Conservation (phyloP, 2,797 vertebrate species). For the Acridotheres tristis region DNA sequence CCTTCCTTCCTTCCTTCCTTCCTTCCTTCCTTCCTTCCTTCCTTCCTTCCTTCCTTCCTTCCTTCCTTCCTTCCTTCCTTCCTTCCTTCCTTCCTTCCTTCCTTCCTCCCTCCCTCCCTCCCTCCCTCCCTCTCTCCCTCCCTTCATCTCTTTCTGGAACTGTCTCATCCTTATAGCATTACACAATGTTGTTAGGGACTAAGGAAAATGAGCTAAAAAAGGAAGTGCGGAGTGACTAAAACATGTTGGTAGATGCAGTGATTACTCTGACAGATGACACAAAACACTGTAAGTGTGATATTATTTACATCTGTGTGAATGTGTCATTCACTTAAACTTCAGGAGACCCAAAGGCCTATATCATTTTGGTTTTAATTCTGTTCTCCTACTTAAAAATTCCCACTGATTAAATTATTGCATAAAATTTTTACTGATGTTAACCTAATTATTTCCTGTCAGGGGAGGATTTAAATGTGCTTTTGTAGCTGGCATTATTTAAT, state of each 20-base stretch:
- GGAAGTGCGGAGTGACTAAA: background rate
- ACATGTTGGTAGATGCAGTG: background rate
- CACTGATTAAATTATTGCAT: constrained; percentile 72
- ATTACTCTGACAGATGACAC: constrained; percentile 40
- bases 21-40: background rate
- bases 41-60: background rate
- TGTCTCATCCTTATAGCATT: background rate
- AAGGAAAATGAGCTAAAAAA: background rate
- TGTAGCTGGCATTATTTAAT: constrained; percentile 75
- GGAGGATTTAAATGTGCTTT: constrained; percentile 70
- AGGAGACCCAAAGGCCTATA: constrained; percentile 8
- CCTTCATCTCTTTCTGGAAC: background rate
- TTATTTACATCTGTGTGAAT: constrained; percentile 38
- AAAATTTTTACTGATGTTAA: constrained; percentile 71
- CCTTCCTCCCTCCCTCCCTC: background rate
- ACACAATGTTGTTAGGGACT: background rate
- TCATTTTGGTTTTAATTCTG: constrained; percentile 56
- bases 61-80: background rate
- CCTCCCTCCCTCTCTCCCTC: no score
- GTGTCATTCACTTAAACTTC: constrained; percentile 55
- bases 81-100: background rate
- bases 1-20: no score
- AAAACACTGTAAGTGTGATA: background rate
- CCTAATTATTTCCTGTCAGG: constrained; percentile 79
- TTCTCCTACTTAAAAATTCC: constrained; percentile 70